Base-by-base conservation (phyloP, 2,113 vertebrate genomes). In the Amblyornis subalaris region DNA sequence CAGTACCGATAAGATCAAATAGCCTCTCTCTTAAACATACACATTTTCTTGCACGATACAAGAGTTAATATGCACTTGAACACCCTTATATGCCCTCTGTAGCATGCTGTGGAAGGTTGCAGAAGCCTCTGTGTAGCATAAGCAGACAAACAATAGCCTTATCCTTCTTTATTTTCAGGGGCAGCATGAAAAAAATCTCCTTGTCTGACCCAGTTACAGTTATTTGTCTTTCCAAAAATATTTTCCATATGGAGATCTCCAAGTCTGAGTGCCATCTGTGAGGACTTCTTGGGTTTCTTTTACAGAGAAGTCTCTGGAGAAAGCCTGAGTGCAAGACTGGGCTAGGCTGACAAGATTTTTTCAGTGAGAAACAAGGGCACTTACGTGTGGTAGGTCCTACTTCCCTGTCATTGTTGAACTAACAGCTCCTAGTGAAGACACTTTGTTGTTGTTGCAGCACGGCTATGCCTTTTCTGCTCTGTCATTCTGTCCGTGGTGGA, bases 181-280 rank as follows among this genome's bases (percentile, higher is more conserved):
- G 72, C 72, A 90, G n/a, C 60, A 67, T 83, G 72, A 93, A 92
- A 96, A 82, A 93, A 64, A 17, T 67, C 57, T 77, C 48, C 75
- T 93, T 91, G 90, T 86, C 90, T 95, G 88, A 93, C 90, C 82
- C 88, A 92, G 51, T 94, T 96, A 93, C 72, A 88, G 85, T 90
- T 92, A 85, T 95, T 95, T 95, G 90, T 93, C 92, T 94, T 96
- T 95, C 94, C 88, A 93, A 95, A 95, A 96, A 95, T 94, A 95
- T 94, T 96, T 95, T 95, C 95, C 93, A 93, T 95, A 91, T 91
- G 95, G 88, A 95, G 82, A 71, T 94, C 91, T 96, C 91, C 89
- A 88, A 77, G 85, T 62, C 82, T 93, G 85, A 95, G 65, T 88
- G 72, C 94, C 96, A 95, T 97, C 96, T 95, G 90, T 86, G 93